A percentile compares a stretch with the other conserved stretches of the same genome.
Evolutionary conservation across 2,113 vertebrate genomes (phyloP).

Genomic region (Lynx canadensis): DNA sequence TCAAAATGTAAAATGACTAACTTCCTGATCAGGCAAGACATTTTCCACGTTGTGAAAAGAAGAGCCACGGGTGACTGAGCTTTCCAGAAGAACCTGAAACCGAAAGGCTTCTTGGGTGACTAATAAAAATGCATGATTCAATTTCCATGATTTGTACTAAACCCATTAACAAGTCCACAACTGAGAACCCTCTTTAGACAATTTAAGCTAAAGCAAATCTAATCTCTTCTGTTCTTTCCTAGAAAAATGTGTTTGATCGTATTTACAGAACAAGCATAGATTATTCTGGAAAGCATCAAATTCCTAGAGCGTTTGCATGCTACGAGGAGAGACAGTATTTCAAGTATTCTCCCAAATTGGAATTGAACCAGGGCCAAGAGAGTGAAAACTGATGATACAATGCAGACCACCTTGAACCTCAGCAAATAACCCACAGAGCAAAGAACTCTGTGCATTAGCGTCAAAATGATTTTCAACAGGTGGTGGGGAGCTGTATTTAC

Average conservation of each 20-base stretch:
- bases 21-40: slow-evolving; percentile 63
- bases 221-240: slow-evolving; percentile 67
- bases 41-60: slow-evolving; percentile 62
- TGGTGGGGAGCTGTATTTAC: slow-evolving; percentile 60
- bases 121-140: slow-evolving; percentile 67
- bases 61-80: background rate
- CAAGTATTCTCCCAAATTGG: slow-evolving; percentile 74
- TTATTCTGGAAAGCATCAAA: slow-evolving; percentile 77
- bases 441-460: background rate
- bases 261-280: slow-evolving; percentile 74
- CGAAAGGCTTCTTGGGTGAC: slow-evolving; percentile 53
- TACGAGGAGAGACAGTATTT: slow-evolving; percentile 70
- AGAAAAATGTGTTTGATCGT: slow-evolving; percentile 70
- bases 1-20: slow-evolving; percentile 68
- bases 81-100: slow-evolving; percentile 46
- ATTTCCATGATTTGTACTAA: slow-evolving; percentile 61
- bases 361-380: slow-evolving; percentile 60
- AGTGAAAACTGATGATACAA: slow-evolving; percentile 34
- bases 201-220: slow-evolving; percentile 53
- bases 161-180: slow-evolving; percentile 52
- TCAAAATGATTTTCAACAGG: slow-evolving; percentile 70
- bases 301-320: slow-evolving; percentile 76
- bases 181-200: slow-evolving; percentile 51
- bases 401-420: slow-evolving; percentile 61
- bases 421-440: slow-evolving; percentile 48